Evolutionary conservation across 2,113 vertebrate genomes (phyloP).

Genomic region (Indicator maculatus): DNA sequence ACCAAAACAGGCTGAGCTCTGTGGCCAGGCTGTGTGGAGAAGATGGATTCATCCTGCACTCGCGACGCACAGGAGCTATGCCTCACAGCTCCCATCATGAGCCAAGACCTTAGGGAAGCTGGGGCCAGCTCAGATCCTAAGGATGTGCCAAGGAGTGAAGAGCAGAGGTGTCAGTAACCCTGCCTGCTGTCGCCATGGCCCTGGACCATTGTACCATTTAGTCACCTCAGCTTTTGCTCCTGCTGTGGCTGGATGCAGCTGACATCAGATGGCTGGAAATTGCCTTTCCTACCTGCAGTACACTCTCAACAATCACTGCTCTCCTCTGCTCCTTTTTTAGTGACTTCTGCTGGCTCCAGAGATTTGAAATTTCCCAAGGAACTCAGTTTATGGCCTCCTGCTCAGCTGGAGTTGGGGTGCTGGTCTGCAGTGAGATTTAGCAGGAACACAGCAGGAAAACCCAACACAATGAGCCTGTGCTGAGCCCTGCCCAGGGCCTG

Average conservation of each 20-base stretch:
- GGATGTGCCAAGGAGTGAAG: not conserved
- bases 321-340: not conserved
- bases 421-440: not conserved
- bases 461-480: not conserved
- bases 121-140: not conserved
- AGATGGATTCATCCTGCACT: not conserved
- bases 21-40: not conserved
- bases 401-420: not conserved
- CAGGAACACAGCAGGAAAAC: not conserved
- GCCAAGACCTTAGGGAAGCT: rapidly evolving
- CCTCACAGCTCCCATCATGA: rapidly evolving
- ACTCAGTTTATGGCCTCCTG: not conserved
- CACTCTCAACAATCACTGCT: not conserved
- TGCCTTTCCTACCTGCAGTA: not conserved
- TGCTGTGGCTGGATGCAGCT: not conserved
- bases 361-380: not conserved
- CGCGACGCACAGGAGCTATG: not conserved
- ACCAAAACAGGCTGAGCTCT: not conserved
- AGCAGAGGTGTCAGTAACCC: not conserved
- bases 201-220: rapidly evolving
- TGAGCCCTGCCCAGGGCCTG: not conserved
- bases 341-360: not conserved
- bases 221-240: not conserved
- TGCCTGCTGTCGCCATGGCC: rapidly evolving
- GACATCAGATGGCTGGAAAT: not conserved